Conservation (phyloP, 2,888 invertebrate genomes). For the Drosophila paracracens region DNA sequence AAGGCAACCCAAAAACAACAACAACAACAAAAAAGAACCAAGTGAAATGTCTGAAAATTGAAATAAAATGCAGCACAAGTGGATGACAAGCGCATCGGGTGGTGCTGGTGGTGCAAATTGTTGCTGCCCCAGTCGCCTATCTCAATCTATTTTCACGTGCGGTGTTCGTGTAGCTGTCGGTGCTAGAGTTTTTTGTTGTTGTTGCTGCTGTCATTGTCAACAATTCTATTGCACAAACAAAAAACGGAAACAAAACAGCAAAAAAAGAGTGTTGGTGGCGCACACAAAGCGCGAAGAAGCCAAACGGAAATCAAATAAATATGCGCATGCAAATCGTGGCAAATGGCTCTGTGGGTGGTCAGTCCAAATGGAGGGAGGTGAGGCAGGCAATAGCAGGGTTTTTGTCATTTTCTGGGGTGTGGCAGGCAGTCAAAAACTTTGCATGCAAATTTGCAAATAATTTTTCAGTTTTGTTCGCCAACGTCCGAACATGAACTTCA, state of each 20-base stretch:
- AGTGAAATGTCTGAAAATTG: conserved; percentile 68
- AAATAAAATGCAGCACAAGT: conserved; percentile 58
- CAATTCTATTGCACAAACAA: conserved; percentile 60
- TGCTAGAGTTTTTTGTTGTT: conserved; percentile 13
- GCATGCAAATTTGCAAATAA: conserved; percentile 73
- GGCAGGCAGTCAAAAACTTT: conserved; percentile 19
- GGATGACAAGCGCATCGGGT: conserved; percentile 14
- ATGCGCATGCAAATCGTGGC: conserved; percentile 53
- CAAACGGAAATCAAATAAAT: conserved; percentile 61
- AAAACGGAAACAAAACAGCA: conserved; percentile 12
- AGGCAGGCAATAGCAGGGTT: background rate
- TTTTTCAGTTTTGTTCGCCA: conserved; percentile 51
- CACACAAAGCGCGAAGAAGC: conserved; percentile 14
- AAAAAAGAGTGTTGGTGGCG: conserved; percentile 2
- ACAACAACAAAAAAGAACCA: conserved; percentile 34
- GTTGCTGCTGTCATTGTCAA: conserved; percentile 65
- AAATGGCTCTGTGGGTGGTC: conserved; percentile 13
- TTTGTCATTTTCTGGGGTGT: background rate
- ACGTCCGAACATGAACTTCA: conserved; percentile 71
- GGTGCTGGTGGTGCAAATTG: background rate
- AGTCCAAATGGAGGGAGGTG: background rate
- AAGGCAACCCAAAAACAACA: conserved; percentile 17
- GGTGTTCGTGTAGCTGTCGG: conserved; percentile 30
- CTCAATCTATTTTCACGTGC: conserved; percentile 39
- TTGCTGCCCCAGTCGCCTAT: conserved; percentile 21